Percentiles rank a stretch among this genome's conserved stretches.
Evolutionary conservation across 2,888 invertebrate species (phyloP).

Genomic region (Athalia cordata): DNA sequence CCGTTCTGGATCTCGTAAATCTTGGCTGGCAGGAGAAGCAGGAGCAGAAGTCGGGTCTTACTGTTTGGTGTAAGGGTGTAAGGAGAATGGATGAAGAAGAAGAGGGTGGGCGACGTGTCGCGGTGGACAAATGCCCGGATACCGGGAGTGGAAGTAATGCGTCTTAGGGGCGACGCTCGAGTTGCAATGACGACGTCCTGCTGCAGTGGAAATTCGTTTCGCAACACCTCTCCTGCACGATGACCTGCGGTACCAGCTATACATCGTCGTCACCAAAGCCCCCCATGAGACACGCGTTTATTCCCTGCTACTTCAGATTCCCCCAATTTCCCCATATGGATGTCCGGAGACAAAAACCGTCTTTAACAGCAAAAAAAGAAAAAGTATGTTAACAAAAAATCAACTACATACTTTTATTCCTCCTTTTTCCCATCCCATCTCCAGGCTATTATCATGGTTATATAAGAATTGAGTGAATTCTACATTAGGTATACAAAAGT

Average conservation of each 20-base stretch:
- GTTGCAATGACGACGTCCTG: slow-evolving; percentile 6
- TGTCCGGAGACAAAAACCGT: slow-evolving; percentile 36
- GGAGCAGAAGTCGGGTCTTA: too few relatives aligned
- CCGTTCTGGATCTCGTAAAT: slow-evolving; percentile 30
- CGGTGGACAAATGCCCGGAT: slow-evolving; percentile 73
- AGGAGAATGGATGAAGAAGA: not conserved
- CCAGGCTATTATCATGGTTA: too few relatives aligned
- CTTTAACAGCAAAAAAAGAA: not conserved
- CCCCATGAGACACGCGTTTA: slow-evolving; percentile 9
- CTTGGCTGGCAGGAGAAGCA: not conserved
- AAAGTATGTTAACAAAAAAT: too few relatives aligned
- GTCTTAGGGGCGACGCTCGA: slow-evolving; percentile 61
- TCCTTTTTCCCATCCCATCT: too few relatives aligned
- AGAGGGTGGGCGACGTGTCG: slow-evolving; percentile 60
- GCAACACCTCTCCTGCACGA: not conserved
- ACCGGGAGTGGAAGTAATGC: slow-evolving; percentile 72
- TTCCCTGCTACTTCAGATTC: slow-evolving; percentile 1
- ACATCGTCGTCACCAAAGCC: slow-evolving; percentile 7
- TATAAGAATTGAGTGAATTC: not conserved
- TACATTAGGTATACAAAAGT: not conserved
- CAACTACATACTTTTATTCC: too few relatives aligned
- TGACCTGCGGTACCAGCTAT: slow-evolving; percentile 3
- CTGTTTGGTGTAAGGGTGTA: too few relatives aligned
- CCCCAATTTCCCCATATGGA: not conserved
- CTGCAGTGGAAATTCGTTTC: not conserved